These are phyloP conservation scores for Limosa lapponica DNA, from an alignment of 2,797 vertebrate species.

Conservation along the genomic window DNA sequence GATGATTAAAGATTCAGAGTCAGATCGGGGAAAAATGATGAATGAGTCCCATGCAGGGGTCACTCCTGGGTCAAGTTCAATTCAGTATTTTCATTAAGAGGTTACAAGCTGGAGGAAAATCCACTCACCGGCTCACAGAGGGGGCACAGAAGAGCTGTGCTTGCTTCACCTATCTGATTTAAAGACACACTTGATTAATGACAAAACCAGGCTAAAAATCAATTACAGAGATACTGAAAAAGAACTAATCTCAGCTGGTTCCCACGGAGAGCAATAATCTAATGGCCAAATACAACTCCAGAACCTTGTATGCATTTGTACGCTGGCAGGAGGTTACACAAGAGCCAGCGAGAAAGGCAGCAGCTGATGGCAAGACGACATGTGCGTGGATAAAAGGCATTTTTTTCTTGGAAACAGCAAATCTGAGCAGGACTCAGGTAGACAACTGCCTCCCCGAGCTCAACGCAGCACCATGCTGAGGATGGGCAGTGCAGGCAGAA, in stretches of 20 bases:
- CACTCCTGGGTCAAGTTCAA: background rate
- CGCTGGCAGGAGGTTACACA: rapidly evolving
- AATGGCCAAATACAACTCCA: background rate
- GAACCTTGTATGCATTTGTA: background rate
- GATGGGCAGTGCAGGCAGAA: background rate
- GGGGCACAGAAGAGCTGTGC: background rate
- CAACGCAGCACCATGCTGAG: background rate
- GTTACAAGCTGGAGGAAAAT: background rate
- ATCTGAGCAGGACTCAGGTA: background rate
- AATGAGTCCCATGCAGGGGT: background rate
- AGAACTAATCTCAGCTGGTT: background rate
- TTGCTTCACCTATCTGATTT: background rate
- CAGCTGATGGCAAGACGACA: rapidly evolving
- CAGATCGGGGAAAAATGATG: background rate
- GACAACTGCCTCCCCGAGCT: background rate
- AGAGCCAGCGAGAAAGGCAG: background rate
- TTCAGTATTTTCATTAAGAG: background rate
- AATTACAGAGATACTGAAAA: background rate
- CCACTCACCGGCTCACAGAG: background rate
- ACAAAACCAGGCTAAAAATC: constrained; percentile 12
- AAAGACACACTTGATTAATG: constrained; percentile 4
- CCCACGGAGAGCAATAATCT: background rate
- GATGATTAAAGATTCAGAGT: background rate
- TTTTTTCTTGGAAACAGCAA: background rate
- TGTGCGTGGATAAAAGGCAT: rapidly evolving